Conservation (phyloP, 2,888 invertebrate genomes). For the Allophyes oxyacanthae region DNA sequence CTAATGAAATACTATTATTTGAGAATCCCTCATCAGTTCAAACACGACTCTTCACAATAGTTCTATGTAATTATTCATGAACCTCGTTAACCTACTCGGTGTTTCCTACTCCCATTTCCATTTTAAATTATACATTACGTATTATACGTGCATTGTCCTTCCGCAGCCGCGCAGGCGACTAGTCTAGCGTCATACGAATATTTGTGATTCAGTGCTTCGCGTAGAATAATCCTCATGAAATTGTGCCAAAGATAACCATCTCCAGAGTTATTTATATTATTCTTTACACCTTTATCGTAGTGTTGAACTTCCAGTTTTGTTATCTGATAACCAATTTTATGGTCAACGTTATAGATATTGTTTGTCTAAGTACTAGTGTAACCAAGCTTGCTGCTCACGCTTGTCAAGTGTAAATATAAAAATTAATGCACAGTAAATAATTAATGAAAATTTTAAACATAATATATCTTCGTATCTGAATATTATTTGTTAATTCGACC, state of each 20-base stretch:
- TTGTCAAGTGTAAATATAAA: conserved; percentile 83
- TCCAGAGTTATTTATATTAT: conserved; percentile 43
- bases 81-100: conserved; percentile 66
- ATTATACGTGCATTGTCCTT: conserved; percentile 67
- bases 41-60: conserved; percentile 62
- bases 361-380: conserved; percentile 59
- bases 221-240: conserved; percentile 62
- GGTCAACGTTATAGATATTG: conserved; percentile 46
- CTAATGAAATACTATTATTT: conserved; percentile 34
- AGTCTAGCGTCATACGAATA: conserved; percentile 62
- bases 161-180: conserved; percentile 60
- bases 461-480: conserved; percentile 72
- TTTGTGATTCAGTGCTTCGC: conserved; percentile 73
- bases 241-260: conserved; percentile 76
- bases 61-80: conserved; percentile 69
- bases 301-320: conserved; percentile 42
- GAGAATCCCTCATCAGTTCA: conserved; percentile 34
- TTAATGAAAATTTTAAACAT: conserved; percentile 63
- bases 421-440: conserved; percentile 77
- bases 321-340: conserved; percentile 49
- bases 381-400: conserved; percentile 85
- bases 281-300: conserved; percentile 39
- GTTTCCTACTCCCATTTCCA: conserved; percentile 68
- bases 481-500: conserved; percentile 74
- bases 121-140: conserved; percentile 68